Percentiles rank a stretch among this genome's conserved stretches.
Conservation (phyloP, 2,888 invertebrate genomes). For the Neoascia interrupta region DNA sequence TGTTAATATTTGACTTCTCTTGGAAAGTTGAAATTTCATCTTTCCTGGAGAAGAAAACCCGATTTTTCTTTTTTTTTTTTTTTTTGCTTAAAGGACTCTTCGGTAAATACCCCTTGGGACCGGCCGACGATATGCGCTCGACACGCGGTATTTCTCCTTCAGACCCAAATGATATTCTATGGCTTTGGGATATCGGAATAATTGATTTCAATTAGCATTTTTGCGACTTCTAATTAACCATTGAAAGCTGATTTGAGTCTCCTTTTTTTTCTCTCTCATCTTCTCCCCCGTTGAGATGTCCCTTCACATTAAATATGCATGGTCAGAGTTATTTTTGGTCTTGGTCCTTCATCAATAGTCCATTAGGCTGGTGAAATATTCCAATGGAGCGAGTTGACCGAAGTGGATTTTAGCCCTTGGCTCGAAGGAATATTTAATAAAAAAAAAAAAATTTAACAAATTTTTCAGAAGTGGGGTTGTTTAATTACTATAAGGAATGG, state of each 20-base stretch:
- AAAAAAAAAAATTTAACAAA: constrained; percentile 26
- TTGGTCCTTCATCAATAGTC: constrained; percentile 61
- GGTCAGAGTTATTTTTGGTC: constrained; percentile 10
- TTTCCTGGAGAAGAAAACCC: neutral
- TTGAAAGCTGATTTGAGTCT: constrained; percentile 35
- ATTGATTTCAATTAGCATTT: constrained; percentile 68
- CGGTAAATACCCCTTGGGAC: neutral
- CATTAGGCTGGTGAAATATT: constrained; percentile 41
- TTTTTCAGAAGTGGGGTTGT: neutral
- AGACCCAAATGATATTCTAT: constrained; percentile 20
- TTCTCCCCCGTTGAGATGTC: constrained; percentile 28
- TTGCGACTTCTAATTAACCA: constrained; percentile 54
- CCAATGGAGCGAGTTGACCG: constrained; percentile 18
- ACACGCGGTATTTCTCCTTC: neutral
- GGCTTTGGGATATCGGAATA: constrained; percentile 53
- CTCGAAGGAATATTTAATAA: constrained; percentile 33
- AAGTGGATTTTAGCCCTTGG: constrained; percentile 15
- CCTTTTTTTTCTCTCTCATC: too few relatives aligned
- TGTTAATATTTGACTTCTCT: constrained; percentile 43
- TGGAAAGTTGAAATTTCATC: constrained; percentile 21
- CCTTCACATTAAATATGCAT: constrained; percentile 42
- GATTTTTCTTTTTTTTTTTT: too few relatives aligned
- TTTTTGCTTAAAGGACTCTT: too few relatives aligned
- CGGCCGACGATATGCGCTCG: neutral
- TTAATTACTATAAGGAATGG: constrained; percentile 1